Base-by-base conservation (phyloP, 2,888 invertebrate species). In the Calliopum simillimum region DNA sequence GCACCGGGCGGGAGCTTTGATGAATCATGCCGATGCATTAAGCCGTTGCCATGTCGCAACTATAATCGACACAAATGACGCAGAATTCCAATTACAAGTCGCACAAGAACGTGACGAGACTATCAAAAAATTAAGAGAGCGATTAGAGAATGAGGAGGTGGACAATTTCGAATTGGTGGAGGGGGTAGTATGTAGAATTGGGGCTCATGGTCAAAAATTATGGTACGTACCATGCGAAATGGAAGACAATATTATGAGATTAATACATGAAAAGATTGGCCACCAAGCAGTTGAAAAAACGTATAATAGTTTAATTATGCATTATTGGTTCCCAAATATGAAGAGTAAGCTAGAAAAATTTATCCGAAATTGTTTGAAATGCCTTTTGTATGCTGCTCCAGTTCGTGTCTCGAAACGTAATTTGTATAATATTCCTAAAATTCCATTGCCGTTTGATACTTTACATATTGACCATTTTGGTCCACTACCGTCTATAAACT, bases 311-410 rank as follows among this genome's bases (percentile, higher is more conserved):
- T 2, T 63, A 67, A 13, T 44, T 19, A 1, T 44, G 14, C 61
- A 43, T 12, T 71, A 71, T 43, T 71, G 71, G 68, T 71, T 71
- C 8, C 43, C 71, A 1, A 23, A 21, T 25, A 23, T 68, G 23
- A 68, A n/a, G 43, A 21, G 12, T 11, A 62, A 41, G 25, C n/a
- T n/a, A 43, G 13, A 16, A 43, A 13, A n/a, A 4, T 47, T 4
- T n/a, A 47, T 47, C n/a, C 47, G 47, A 47, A 47, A 47, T 47
- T 47, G 47, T 47, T n/a, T n/a, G 3, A 47, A 47, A 3, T 47
- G 47, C 47, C 13, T 47, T n/a, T n/a, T 47, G 13, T 47, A 47
- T 47, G 13, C 47, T n/a, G 3, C 47, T 4, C 14, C 47, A n/a
- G 13, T n/a, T 47, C 47, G 63, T 12, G 25, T n/a, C 4, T 63